Evolutionary conservation across 1,140 invertebrate genomes (phyloP).

Genomic region (Macrobrachium nipponense): DNA sequence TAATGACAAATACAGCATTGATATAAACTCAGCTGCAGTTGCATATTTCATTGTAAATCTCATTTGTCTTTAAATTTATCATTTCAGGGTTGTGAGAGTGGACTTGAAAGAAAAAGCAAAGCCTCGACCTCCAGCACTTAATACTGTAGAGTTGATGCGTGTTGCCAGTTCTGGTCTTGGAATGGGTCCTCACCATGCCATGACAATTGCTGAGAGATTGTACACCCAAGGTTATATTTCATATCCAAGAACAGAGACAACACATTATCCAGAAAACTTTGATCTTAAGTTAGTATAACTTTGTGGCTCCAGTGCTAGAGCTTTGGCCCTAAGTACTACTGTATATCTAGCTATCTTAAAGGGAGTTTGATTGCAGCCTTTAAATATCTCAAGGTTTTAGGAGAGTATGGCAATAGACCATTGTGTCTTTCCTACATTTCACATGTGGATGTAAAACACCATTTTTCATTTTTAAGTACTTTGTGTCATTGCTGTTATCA

Average conservation of each 20-base stretch:
- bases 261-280: conserved; percentile 95
- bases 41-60: too few relatives aligned
- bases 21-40: too few relatives aligned
- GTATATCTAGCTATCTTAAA: too few relatives aligned
- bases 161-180: conserved; percentile 93
- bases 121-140: conserved; percentile 88
- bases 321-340: too few relatives aligned
- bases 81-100: conserved; percentile 78
- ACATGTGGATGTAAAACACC: too few relatives aligned
- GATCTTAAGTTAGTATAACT: conserved; percentile 82
- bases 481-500: too few relatives aligned
- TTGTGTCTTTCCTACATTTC: too few relatives aligned
- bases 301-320: neutral
- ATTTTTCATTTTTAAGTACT: too few relatives aligned
- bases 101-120: conserved; percentile 86
- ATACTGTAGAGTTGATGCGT: conserved; percentile 97
- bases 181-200: conserved; percentile 95
- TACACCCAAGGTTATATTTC: conserved; percentile 96
- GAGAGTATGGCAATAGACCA: too few relatives aligned
- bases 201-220: conserved; percentile 93
- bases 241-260: conserved; percentile 97
- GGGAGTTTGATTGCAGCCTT: too few relatives aligned
- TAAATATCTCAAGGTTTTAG: too few relatives aligned
- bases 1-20: too few relatives aligned
- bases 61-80: neutral